phyloP scores from a whole-genome alignment of 2,797 vertebrate genomes.

The Eospalax fontanierii region DNA sequence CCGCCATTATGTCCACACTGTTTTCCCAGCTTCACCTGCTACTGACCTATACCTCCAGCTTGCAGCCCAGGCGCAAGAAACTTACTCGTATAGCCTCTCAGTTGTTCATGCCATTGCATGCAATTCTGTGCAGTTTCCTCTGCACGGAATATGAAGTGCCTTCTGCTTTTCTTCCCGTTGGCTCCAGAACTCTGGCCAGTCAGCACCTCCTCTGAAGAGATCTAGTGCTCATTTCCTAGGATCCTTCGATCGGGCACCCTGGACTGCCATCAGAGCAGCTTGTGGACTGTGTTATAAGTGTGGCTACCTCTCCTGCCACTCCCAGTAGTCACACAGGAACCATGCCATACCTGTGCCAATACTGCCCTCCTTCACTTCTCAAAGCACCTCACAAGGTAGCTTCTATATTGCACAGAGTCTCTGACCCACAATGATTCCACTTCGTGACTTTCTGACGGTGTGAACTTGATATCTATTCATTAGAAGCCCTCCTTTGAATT shows the following conservation, averaged over 20 bases:
- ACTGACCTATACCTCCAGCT: not conserved
- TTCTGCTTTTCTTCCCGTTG: not conserved
- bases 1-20: fast-evolving
- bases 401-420: not conserved
- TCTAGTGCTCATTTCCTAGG: not conserved
- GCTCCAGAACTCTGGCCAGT: not conserved
- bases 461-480: not conserved
- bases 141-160: not conserved
- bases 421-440: not conserved
- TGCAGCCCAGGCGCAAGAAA: not conserved
- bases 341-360: fast-evolving
- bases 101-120: fast-evolving
- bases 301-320: not conserved
- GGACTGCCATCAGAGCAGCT: fast-evolving
- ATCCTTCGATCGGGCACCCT: not conserved
- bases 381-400: not conserved
- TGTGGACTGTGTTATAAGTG: fast-evolving
- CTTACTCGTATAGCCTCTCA: not conserved
- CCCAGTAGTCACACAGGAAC: fast-evolving
- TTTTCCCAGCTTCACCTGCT: not conserved
- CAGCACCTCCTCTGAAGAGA: not conserved
- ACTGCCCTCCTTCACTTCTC: too few species aligned
- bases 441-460: not conserved
- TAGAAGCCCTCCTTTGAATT: not conserved
- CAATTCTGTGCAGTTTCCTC: not conserved